Percentiles rank a stretch among this genome's conserved stretches.
Conservation (phyloP, 2,888 invertebrate species). For the Drosophila mimica region DNA sequence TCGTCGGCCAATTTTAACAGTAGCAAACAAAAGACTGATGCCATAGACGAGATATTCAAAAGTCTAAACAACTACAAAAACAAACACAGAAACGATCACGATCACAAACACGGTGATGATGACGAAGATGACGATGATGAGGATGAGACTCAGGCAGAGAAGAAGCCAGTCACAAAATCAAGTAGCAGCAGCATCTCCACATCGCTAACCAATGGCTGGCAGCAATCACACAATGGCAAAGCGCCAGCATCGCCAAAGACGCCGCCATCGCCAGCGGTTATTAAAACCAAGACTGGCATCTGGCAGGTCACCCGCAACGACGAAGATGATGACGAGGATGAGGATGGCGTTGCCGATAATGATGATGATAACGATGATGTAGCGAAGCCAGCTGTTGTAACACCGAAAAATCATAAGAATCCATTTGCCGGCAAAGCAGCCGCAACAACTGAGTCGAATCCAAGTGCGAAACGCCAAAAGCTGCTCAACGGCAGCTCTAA, state of each 20-base stretch:
- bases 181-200: slow-evolving; percentile 1
- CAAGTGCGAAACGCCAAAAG: slow-evolving; percentile 65
- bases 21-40: slow-evolving; percentile 78
- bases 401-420: slow-evolving; percentile 76
- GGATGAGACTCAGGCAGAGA: neutral
- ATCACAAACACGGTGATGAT: slow-evolving; percentile 37
- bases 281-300: slow-evolving; percentile 84
- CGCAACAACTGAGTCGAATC: slow-evolving; percentile 12
- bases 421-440: slow-evolving; percentile 73
- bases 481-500: slow-evolving; percentile 60
- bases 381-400: slow-evolving; percentile 8
- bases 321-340: slow-evolving; percentile 43
- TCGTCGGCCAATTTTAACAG: slow-evolving; percentile 60
- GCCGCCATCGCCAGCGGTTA: slow-evolving; percentile 83
- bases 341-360: slow-evolving; percentile 32
- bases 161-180: slow-evolving; percentile 29
- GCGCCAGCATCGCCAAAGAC: slow-evolving; percentile 69
- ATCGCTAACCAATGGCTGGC: slow-evolving; percentile 57
- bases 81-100: slow-evolving; percentile 40
- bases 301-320: slow-evolving; percentile 83
- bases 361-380: slow-evolving; percentile 21
- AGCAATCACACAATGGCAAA: slow-evolving; percentile 57
- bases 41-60: slow-evolving; percentile 81
- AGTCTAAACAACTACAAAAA: slow-evolving; percentile 57
- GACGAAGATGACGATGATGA: slow-evolving; percentile 10